Evolutionary conservation across 1,140 invertebrate genomes (phyloP).

Genomic region (Hermetia illucens): DNA sequence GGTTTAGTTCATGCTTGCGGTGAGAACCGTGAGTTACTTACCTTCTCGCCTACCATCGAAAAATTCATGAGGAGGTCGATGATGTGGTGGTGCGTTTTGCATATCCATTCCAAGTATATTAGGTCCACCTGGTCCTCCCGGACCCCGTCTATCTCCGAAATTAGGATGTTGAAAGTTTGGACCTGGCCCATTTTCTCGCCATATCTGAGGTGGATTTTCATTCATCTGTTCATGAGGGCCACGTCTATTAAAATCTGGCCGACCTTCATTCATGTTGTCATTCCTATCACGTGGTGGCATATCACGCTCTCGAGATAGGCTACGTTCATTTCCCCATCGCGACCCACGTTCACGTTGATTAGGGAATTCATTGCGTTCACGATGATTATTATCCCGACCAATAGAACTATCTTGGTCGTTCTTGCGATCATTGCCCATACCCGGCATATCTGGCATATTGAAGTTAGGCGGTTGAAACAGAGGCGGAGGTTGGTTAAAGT

Average conservation of each 20-base stretch:
- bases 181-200: not conserved
- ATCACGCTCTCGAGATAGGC: conserved; percentile 9
- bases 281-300: conserved; percentile 7
- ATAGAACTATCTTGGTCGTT: conserved; percentile 12
- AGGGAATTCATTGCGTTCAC: conserved; percentile 5
- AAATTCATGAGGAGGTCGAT: conserved; percentile 7
- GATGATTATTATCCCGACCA: conserved; percentile 6
- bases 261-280: conserved; percentile 9
- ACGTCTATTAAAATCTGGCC: not conserved
- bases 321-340: conserved; percentile 9
- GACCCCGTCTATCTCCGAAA: conserved; percentile 8
- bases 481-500: conserved; percentile 24
- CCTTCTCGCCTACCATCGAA: conserved; percentile 8
- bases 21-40: too few relatives aligned
- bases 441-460: conserved; percentile 1
- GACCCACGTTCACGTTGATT: conserved; percentile 7
- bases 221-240: not conserved
- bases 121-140: conserved; percentile 6
- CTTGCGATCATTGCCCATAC: conserved; percentile 4
- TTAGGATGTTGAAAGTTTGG: not conserved
- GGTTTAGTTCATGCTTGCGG: too few relatives aligned
- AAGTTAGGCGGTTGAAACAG: conserved; percentile 8
- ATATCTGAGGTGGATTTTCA: not conserved
- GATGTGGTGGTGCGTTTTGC: conserved; percentile 4
- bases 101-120: conserved; percentile 7